A percentile compares a stretch with the other conserved stretches of the same genome.
These are phyloP conservation scores for Trachymyrmex septentrionalis DNA, from an alignment of 1,140 invertebrate genomes.

Conservation along the genomic window DNA sequence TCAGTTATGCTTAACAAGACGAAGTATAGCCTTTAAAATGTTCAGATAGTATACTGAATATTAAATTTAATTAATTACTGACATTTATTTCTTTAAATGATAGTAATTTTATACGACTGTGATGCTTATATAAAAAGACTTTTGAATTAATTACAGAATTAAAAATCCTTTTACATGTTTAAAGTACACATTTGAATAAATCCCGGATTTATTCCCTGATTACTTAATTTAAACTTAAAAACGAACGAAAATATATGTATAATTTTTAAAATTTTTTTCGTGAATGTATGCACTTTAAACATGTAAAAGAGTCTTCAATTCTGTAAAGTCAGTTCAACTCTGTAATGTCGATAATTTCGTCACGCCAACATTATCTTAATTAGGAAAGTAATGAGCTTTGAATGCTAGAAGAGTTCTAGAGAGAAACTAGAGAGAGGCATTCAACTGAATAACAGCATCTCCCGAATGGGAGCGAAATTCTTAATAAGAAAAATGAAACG, in stretches of 20 bases:
- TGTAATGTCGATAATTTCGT: too few species aligned
- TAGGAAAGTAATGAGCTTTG: not conserved
- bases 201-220: too few species aligned
- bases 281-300: too few species aligned
- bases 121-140: not conserved
- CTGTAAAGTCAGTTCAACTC: too few species aligned
- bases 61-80: constrained; percentile 6
- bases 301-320: too few species aligned
- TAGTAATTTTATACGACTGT: not conserved
- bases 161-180: too few species aligned
- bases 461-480: not conserved
- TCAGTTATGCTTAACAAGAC: not conserved
- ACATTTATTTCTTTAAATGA: not conserved
- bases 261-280: too few species aligned
- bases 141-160: not conserved
- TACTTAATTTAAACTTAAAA: too few species aligned
- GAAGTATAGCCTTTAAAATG: not conserved
- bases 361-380: not conserved
- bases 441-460: constrained; percentile 2
- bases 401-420: not conserved
- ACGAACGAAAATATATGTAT: too few species aligned
- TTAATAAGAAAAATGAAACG: not conserved
- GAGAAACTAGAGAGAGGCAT: not conserved
- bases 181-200: too few species aligned
- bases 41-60: not conserved